A percentile compares a stretch with the other conserved stretches of the same genome.
Conservation (phyloP, 2,797 vertebrate genomes). For the Oophaga sylvatica region DNA sequence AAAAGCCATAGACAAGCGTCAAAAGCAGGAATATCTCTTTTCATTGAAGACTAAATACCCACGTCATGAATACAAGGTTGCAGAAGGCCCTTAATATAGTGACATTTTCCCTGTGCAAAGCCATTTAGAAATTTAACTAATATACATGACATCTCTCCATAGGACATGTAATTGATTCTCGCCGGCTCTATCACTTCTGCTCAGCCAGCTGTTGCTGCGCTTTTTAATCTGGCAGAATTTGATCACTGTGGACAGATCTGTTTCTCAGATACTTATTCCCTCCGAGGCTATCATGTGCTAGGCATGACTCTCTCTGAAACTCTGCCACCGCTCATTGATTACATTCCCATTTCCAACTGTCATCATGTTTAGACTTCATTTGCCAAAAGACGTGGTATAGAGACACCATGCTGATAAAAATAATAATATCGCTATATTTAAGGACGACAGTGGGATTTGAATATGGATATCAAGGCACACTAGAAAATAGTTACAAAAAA, state of each 20-base stretch:
- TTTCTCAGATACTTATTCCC: slow-evolving; percentile 69
- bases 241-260: slow-evolving; percentile 69
- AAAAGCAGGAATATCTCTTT: neutral
- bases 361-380: slow-evolving; percentile 47
- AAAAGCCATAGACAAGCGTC: neutral
- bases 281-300: slow-evolving; percentile 68
- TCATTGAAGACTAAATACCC: neutral
- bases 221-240: slow-evolving; percentile 69
- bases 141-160: slow-evolving; percentile 77
- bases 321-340: slow-evolving; percentile 67
- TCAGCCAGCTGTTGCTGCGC: slow-evolving; percentile 76
- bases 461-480: neutral
- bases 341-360: slow-evolving; percentile 46
- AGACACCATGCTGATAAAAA: slow-evolving; percentile 18
- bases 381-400: slow-evolving; percentile 10
- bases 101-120: slow-evolving; percentile 57
- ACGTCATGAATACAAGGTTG: slow-evolving; percentile 31
- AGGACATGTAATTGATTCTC: slow-evolving; percentile 73
- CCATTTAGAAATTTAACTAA: slow-evolving; percentile 77
- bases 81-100: slow-evolving; percentile 17
- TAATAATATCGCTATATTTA: neutral
- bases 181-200: slow-evolving; percentile 68
- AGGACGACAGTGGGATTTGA: neutral
- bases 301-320: slow-evolving; percentile 66
- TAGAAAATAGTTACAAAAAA: neutral